Percentiles rank a stretch among this genome's conserved stretches.
Conservation (phyloP, 2,888 invertebrate genomes). For the Choristoneura rosaceana region DNA sequence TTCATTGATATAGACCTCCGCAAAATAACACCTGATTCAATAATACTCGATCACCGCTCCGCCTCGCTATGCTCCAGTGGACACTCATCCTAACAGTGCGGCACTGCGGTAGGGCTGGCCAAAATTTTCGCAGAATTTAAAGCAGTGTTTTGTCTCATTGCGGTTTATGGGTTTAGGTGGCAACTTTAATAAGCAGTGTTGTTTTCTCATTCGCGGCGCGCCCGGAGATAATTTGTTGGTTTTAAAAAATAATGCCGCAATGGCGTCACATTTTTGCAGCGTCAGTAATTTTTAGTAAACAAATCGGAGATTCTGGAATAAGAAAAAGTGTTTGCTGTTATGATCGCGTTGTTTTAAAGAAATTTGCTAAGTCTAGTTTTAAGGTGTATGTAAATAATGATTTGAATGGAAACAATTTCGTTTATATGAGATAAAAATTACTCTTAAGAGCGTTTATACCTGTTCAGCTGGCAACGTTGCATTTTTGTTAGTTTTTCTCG, state of each 20-base stretch:
- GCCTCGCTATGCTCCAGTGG: too few species aligned
- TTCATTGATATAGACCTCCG: too few species aligned
- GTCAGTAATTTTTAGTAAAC: neutral
- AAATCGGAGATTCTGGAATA: neutral
- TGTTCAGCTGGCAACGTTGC: too few species aligned
- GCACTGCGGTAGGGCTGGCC: constrained; percentile 34
- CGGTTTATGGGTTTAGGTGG: constrained; percentile 28
- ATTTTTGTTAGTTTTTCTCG: too few species aligned
- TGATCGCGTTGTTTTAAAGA: too few species aligned
- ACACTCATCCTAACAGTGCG: constrained; percentile 1
- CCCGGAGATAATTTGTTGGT: constrained; percentile 24
- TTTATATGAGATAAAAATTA: too few species aligned
- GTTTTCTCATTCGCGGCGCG: constrained; percentile 11
- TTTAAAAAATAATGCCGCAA: constrained; percentile 24
- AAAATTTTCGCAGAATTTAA: constrained; percentile 30
- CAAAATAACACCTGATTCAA: too few species aligned
- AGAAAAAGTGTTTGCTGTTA: neutral
- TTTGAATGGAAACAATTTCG: too few species aligned
- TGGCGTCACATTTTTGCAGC: neutral
- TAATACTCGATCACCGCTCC: too few species aligned
- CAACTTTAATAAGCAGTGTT: constrained; percentile 22
- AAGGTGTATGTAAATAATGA: too few species aligned
- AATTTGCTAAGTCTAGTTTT: too few species aligned
- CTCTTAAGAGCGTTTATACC: too few species aligned
- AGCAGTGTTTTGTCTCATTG: constrained; percentile 26